phyloP scores from a whole-genome alignment of 2,113 vertebrate genomes.

The Nothobranchius kuhntae region DNA sequence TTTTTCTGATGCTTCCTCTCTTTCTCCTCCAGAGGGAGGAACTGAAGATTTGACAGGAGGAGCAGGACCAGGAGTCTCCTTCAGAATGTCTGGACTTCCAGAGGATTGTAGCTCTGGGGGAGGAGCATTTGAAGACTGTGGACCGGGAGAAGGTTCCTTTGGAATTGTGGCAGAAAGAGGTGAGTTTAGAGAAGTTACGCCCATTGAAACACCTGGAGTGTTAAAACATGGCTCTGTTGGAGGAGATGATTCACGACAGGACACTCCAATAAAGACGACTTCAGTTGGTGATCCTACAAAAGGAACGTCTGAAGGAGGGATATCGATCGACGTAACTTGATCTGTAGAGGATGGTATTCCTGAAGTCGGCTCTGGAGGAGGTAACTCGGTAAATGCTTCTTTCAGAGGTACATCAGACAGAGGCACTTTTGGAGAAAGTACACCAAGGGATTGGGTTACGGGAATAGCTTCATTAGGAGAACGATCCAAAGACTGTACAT shows the following conservation, averaged over 20 bases:
- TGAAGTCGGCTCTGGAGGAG: background rate
- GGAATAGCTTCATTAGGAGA: background rate
- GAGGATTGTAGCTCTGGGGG: background rate
- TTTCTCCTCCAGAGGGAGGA: conserved; percentile 17
- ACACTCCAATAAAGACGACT: no score
- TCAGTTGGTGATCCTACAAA: background rate
- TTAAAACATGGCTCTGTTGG: background rate
- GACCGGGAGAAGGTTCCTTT: conserved; percentile 10
- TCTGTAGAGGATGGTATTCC: background rate
- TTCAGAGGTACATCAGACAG: background rate
- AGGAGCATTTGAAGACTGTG: background rate
- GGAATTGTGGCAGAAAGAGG: background rate
- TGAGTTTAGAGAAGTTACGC: background rate
- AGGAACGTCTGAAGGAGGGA: background rate
- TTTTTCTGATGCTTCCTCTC: conserved; percentile 10
- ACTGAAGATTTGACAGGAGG: conserved; percentile 14
- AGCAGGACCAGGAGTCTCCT: conserved; percentile 6
- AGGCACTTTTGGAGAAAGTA: background rate
- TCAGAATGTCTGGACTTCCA: conserved; percentile 2
- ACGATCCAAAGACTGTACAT: conserved; percentile 1
- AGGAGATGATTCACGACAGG: no score
- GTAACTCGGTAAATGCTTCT: conserved; percentile 1
- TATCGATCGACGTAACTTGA: background rate
- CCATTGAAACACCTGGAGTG: background rate
- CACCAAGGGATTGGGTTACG: background rate